Evolutionary conservation across 2,113 vertebrate genomes (phyloP).

Genomic region (Chiloscyllium plagiosum): DNA sequence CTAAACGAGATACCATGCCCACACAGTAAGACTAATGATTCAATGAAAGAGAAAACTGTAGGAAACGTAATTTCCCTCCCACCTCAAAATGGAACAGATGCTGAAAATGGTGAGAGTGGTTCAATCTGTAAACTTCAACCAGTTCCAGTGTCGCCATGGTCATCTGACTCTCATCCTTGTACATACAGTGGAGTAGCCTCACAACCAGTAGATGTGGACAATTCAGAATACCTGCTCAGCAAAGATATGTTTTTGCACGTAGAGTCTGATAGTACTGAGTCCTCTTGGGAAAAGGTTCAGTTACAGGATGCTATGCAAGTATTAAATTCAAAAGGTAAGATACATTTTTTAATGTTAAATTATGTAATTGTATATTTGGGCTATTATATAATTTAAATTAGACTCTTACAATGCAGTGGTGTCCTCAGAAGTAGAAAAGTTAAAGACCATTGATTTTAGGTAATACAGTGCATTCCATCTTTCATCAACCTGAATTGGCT

Average conservation of each 20-base stretch:
- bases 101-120: constrained; percentile 34
- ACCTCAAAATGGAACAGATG: constrained; percentile 45
- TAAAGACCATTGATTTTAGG: neutral
- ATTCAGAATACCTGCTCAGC: neutral
- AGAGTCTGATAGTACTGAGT: neutral
- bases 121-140: constrained; percentile 40
- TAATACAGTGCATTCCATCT: neutral
- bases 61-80: neutral
- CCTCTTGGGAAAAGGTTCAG: constrained; percentile 13
- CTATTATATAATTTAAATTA: neutral
- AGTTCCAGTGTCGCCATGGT: constrained; percentile 33
- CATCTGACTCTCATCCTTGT: constrained; percentile 44
- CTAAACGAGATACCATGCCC: neutral
- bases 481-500: too few relatives aligned
- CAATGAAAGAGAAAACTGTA: neutral
- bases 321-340: constrained; percentile 26
- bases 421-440: neutral
- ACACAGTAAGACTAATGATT: neutral
- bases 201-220: neutral
- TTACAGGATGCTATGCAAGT: neutral
- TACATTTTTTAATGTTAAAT: neutral
- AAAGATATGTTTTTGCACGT: constrained; percentile 10
- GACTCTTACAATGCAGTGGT: neutral
- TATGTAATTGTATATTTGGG: neutral
- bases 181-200: constrained; percentile 37